phyloP scores from a whole-genome alignment of 2,113 vertebrate species.

The Python bivittatus region DNA sequence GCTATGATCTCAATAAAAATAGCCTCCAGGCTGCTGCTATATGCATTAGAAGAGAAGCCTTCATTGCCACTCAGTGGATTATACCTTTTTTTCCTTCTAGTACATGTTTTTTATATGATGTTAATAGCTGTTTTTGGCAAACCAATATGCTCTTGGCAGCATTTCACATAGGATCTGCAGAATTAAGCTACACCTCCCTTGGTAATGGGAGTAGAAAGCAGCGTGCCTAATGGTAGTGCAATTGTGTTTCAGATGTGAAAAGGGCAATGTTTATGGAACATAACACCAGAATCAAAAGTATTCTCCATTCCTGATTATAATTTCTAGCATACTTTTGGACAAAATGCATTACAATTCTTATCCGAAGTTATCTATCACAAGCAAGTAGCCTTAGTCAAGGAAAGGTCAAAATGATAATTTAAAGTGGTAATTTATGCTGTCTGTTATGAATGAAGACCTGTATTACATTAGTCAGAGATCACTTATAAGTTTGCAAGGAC shows the following conservation, averaged over 20 bases:
- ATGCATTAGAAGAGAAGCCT: not conserved
- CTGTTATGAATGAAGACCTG: slow-evolving; percentile 28
- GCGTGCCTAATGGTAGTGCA: slow-evolving; percentile 1
- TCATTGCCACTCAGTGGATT: not conserved
- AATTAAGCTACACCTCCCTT: slow-evolving; percentile 29
- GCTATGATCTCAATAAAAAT: not conserved
- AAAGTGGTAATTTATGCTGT: slow-evolving; percentile 41
- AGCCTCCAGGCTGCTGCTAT: not conserved
- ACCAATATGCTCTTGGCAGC: not conserved
- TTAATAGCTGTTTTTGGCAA: not conserved
- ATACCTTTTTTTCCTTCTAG: not conserved
- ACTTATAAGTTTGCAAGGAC: slow-evolving; percentile 28
- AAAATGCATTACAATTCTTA: slow-evolving; percentile 33
- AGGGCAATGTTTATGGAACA: slow-evolving; percentile 28
- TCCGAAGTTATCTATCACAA: slow-evolving; percentile 33
- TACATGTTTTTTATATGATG: not conserved
- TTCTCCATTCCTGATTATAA: slow-evolving; percentile 9
- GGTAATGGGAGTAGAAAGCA: not conserved
- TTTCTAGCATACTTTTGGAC: slow-evolving; percentile 21
- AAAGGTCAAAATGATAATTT: slow-evolving; percentile 40
- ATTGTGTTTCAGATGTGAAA: slow-evolving; percentile 32
- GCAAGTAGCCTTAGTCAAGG: slow-evolving; percentile 14
- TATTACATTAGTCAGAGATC: slow-evolving; percentile 11
- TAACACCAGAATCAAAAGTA: slow-evolving; percentile 32
- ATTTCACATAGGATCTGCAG: not conserved